Base-by-base conservation (phyloP, 1,140 invertebrate species). In the Trichogramma pretiosum region DNA sequence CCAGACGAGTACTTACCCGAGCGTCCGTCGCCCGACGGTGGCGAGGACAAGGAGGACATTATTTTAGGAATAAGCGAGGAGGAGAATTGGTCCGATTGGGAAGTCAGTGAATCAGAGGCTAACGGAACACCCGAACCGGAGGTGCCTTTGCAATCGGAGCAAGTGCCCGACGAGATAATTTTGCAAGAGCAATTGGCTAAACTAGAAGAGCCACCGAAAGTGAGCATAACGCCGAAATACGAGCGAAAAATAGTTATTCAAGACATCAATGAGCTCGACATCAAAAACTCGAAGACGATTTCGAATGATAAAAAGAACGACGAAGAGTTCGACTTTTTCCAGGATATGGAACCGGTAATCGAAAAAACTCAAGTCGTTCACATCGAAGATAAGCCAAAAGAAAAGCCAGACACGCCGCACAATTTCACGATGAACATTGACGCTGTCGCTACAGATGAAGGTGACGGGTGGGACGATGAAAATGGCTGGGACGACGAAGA, bases 341-440 rank as follows among this genome's bases (percentile, higher is more conserved):
- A 81, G 41, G 87, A 88, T 59, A 89, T 89, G 87, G 83, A 82
- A 55, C 87, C 87, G 5, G 76, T 87, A 5, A 87, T 89, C 55
- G 76, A 83, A 37, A 79, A 78, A 54, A 74, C 79, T 9, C 74
- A 73, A 32, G 61, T 77, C 19, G 48, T 72, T 0, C 70, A 68
- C 34, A 54, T 77, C 0, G 39, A 58, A 2, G 38, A 51, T 11
- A n/a, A n/a, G n/a, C n/a, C n/a, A n/a, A n/a, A n/a, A n/a, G n/a
- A n/a, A n/a, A n/a, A n/a, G n/a, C n/a, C n/a, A n/a, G n/a, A n/a
- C n/a, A n/a, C n/a, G n/a, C n/a, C n/a, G n/a, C n/a, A n/a, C n/a
- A n/a, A n/a, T n/a, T n/a, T n/a, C n/a, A n/a, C n/a, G n/a, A n/a
- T n/a, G n/a, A n/a, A n/a, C n/a, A n/a, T n/a, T n/a, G n/a, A n/a